Evolutionary conservation across 2,888 invertebrate genomes (phyloP).

Genomic region (Celastrina argiolus): DNA sequence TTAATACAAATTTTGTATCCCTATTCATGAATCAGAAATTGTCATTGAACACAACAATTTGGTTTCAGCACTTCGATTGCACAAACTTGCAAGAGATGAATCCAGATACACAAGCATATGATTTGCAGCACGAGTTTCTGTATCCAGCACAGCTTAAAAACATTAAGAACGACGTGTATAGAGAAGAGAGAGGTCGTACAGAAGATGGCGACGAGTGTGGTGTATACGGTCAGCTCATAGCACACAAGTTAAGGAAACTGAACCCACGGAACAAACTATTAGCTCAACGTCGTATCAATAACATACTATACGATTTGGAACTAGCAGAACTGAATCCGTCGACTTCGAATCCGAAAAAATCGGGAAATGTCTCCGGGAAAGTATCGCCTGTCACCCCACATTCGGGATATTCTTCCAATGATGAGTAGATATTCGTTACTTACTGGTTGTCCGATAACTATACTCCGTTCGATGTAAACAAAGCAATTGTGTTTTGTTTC

Average conservation of each 20-base stretch:
- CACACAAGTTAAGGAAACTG: neutral
- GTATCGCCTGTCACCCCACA: neutral
- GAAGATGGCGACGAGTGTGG: neutral
- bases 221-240: neutral
- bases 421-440: neutral
- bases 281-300: constrained; percentile 2
- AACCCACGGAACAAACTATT: neutral
- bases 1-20: too few relatives aligned
- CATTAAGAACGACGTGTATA: neutral
- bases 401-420: neutral
- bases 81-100: neutral
- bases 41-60: neutral
- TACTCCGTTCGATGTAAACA: too few relatives aligned
- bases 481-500: too few relatives aligned
- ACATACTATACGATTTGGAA: constrained; percentile 8
- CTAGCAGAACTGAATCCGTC: neutral
- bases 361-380: neutral
- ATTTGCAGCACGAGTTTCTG: constrained; percentile 1
- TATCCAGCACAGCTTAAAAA: neutral
- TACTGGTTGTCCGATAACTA: too few relatives aligned
- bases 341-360: neutral
- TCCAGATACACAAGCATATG: neutral
- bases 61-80: constrained; percentile 7
- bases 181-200: neutral
- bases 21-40: too few relatives aligned